Evolutionary conservation across 2,888 invertebrate species (phyloP).

Genomic region (Caenorhabditis japonica): DNA sequence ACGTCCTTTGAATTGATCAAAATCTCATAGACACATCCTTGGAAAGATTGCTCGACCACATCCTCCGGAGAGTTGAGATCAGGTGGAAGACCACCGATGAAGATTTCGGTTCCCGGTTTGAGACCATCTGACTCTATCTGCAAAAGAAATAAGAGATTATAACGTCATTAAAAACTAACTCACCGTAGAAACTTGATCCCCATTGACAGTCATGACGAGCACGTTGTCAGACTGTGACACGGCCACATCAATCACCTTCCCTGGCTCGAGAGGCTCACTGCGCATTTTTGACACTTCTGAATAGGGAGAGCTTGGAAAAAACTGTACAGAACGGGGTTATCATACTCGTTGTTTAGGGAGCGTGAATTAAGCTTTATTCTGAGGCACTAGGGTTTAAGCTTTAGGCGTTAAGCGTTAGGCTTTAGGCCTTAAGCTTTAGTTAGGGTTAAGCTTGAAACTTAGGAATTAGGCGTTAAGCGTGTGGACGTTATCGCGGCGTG

Average conservation of each 20-base stretch:
- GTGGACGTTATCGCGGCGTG: too few species aligned
- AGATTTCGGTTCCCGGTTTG: conserved; percentile 62
- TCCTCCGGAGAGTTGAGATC: conserved; percentile 59
- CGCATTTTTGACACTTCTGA: conserved; percentile 26
- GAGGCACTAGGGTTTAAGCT: too few species aligned
- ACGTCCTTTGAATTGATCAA: conserved; percentile 39
- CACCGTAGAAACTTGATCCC: conserved; percentile 36
- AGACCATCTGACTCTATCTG: conserved; percentile 37
- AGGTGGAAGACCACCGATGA: conserved; percentile 71
- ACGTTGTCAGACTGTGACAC: conserved; percentile 27
- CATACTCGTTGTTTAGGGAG: too few species aligned
- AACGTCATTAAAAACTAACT: conserved; percentile 8
- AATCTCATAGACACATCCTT: conserved; percentile 59
- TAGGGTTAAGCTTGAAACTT: too few species aligned
- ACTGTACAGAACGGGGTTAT: too few species aligned
- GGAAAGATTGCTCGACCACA: conserved; percentile 59
- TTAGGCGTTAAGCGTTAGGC: too few species aligned
- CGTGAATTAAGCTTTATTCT: too few species aligned
- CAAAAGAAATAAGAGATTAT: not conserved
- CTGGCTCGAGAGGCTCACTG: conserved; percentile 31
- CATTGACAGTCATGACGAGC: conserved; percentile 44
- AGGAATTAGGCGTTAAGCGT: too few species aligned
- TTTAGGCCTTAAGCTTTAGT: too few species aligned
- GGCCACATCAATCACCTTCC: conserved; percentile 40
- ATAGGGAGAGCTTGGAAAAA: too few species aligned